phyloP scores from a whole-genome alignment of 2,888 invertebrate genomes.

The Sphaeridia pumilis region DNA sequence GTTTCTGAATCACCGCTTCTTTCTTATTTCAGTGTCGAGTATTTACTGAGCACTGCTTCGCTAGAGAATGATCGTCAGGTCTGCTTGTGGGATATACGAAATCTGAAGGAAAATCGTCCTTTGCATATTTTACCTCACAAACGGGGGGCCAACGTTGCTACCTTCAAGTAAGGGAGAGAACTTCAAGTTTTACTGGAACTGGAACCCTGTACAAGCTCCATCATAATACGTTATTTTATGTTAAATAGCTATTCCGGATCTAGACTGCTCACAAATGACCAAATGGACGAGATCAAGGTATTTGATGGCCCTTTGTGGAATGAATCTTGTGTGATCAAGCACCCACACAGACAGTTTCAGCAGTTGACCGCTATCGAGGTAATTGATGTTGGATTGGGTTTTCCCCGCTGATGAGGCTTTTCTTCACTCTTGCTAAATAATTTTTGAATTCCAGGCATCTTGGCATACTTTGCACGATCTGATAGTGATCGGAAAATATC shows the following conservation, averaged over 20 bases:
- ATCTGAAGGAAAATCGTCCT: constrained; percentile 13
- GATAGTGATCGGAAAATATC: constrained; percentile 31
- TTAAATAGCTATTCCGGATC: constrained; percentile 19
- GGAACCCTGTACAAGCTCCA: neutral
- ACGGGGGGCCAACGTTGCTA: constrained; percentile 26
- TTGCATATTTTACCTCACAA: constrained; percentile 12
- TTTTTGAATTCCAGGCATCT: constrained; percentile 19
- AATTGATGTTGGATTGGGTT: neutral
- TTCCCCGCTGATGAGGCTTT: neutral
- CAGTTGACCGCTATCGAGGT: constrained; percentile 22
- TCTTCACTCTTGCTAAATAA: neutral
- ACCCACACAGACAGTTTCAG: constrained; percentile 34
- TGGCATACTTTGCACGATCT: constrained; percentile 32
- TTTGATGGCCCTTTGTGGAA: constrained; percentile 27
- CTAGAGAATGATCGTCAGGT: constrained; percentile 17
- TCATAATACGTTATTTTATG: constrained; percentile 5
- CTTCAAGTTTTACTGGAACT: neutral
- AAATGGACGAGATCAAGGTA: constrained; percentile 28
- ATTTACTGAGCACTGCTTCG: constrained; percentile 24
- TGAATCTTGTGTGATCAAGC: constrained; percentile 17
- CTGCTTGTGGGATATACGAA: constrained; percentile 31
- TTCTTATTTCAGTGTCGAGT: constrained; percentile 20
- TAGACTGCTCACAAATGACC: constrained; percentile 31
- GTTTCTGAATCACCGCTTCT: neutral
- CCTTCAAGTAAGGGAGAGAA: constrained; percentile 16